phyloP scores from a whole-genome alignment of 2,888 invertebrate species.

The Ennomos erosarius region DNA sequence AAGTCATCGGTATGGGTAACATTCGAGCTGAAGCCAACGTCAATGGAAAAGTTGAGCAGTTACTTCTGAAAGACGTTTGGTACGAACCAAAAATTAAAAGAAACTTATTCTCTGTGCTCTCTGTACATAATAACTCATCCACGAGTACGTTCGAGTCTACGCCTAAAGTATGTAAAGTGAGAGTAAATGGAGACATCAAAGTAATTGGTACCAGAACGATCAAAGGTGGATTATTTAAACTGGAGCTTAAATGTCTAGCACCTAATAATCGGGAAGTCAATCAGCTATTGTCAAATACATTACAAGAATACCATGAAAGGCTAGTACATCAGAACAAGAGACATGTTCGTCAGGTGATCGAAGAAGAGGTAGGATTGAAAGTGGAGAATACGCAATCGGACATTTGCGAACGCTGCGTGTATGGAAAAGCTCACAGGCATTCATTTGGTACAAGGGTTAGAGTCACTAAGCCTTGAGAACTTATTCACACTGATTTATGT shows the following conservation, averaged over 20 bases:
- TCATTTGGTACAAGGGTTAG: slow-evolving; percentile 26
- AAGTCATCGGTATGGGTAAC: too few relatives aligned
- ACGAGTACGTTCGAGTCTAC: slow-evolving; percentile 1
- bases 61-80: not conserved
- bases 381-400: slow-evolving; percentile 3
- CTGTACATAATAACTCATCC: not conserved
- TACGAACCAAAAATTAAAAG: not conserved
- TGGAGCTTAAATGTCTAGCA: slow-evolving; percentile 5
- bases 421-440: slow-evolving; percentile 24
- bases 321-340: slow-evolving; percentile 28
- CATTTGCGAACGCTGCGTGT: slow-evolving; percentile 27
- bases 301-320: slow-evolving; percentile 28
- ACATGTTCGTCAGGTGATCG: slow-evolving; percentile 24
- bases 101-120: not conserved
- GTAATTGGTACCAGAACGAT: not conserved
- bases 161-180: not conserved
- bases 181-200: not conserved
- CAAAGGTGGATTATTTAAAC: not conserved
- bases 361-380: slow-evolving; percentile 26
- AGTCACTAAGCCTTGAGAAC: slow-evolving; percentile 23
- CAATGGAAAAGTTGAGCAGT: too few relatives aligned
- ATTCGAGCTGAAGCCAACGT: too few relatives aligned
- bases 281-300: slow-evolving; percentile 4
- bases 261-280: slow-evolving; percentile 5
- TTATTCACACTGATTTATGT: not conserved